Evolutionary conservation across 2,113 vertebrate species (phyloP).

Genomic region (Emydocephalus ijimae): DNA sequence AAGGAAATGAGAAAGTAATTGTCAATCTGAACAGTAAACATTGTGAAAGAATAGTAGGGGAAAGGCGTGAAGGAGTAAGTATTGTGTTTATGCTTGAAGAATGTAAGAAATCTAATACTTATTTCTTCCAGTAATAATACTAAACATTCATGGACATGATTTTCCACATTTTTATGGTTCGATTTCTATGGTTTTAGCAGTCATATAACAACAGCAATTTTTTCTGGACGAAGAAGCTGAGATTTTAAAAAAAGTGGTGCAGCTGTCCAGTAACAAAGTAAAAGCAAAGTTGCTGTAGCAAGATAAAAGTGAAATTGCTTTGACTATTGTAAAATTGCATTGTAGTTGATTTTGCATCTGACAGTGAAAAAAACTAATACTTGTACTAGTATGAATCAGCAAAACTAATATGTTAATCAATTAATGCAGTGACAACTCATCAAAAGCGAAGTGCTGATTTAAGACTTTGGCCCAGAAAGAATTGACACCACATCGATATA

Average conservation of each 20-base stretch:
- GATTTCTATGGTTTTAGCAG: neutral
- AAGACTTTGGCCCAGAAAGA: slow-evolving; percentile 6
- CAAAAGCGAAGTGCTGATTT: slow-evolving; percentile 18
- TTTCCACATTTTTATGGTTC: neutral
- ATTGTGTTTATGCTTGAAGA: neutral
- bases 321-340: neutral
- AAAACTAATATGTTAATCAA: slow-evolving; percentile 27
- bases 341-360: neutral
- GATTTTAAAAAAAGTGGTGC: neutral
- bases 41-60: neutral
- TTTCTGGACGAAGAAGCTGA: neutral
- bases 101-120: neutral
- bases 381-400: slow-evolving; percentile 1
- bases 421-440: slow-evolving; percentile 3
- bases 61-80: neutral
- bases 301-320: neutral
- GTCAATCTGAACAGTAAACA: neutral
- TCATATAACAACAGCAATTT: neutral
- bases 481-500: neutral
- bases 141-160: neutral
- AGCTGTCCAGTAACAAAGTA: neutral
- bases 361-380: slow-evolving; percentile 11
- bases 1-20: neutral
- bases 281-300: neutral
- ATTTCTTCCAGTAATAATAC: neutral